Conservation (phyloP, 2,888 invertebrate species). For the Ormia ochracea region DNA sequence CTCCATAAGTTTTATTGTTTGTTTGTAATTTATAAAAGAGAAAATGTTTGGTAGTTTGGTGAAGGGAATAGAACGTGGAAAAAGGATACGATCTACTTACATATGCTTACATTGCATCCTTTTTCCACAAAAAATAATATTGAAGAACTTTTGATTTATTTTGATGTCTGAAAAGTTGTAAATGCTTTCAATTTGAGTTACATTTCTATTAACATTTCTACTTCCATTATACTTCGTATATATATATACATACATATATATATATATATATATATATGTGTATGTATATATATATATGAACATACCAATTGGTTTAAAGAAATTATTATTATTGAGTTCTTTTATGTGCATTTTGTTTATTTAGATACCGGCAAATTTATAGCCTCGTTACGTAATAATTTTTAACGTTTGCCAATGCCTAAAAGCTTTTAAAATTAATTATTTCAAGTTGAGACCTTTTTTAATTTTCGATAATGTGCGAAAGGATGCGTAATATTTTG, state of each 20-base stretch:
- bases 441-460: background rate
- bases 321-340: background rate
- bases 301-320: background rate
- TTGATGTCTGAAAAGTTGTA: conserved; percentile 61
- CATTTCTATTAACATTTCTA: conserved; percentile 65
- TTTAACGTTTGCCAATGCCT: conserved; percentile 4
- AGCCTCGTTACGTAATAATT: background rate
- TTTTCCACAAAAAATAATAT: conserved; percentile 35
- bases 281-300: background rate
- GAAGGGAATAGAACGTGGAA: background rate
- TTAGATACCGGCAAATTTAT: background rate
- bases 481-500: background rate
- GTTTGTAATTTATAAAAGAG: conserved; percentile 32
- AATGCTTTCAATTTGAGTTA: conserved; percentile 65
- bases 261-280: conserved; percentile 63
- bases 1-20: conserved; percentile 59
- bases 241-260: too few species aligned
- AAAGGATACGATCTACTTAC: conserved; percentile 1
- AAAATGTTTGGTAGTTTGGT: conserved; percentile 21
- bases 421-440: conserved; percentile 5
- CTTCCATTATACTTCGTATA: too few species aligned
- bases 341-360: background rate
- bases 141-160: conserved; percentile 62
- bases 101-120: background rate
- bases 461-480: background rate